Conservation (phyloP, 2,113 vertebrate genomes). For the Menura novaehollandiae region DNA sequence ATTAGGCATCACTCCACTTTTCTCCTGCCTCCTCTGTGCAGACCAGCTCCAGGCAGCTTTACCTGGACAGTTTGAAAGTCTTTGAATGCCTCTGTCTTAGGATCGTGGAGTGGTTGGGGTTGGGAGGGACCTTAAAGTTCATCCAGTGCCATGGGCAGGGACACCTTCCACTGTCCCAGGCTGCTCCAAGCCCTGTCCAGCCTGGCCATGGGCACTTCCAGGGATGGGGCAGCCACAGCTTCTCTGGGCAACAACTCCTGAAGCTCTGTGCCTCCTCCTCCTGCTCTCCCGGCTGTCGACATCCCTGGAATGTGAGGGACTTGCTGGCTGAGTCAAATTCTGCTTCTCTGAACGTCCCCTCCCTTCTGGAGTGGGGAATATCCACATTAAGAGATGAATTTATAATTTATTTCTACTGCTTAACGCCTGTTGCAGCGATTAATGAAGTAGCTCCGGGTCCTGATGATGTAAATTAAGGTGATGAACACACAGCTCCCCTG, state of each 20-base stretch:
- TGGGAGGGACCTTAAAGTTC: not conserved
- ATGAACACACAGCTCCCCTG: not conserved
- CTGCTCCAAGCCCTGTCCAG: not conserved
- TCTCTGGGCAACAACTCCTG: not conserved
- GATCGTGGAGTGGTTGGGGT: not conserved
- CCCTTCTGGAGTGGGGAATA: not conserved
- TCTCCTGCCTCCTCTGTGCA: not conserved
- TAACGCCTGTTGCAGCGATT: not conserved
- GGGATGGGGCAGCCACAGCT: not conserved
- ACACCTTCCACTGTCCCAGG: not conserved
- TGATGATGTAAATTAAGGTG: not conserved
- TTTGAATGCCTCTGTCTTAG: too few species aligned
- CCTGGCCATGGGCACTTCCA: not conserved
- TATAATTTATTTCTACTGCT: not conserved
- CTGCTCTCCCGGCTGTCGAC: not conserved
- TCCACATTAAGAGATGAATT: not conserved
- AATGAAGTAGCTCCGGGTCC: not conserved
- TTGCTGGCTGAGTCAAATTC: fast-evolving
- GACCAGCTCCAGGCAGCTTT: not conserved
- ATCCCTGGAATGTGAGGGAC: not conserved
- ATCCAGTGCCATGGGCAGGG: not conserved
- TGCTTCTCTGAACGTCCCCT: not conserved
- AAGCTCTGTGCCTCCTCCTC: not conserved
- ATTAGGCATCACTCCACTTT: not conserved
- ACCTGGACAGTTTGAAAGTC: not conserved